These are phyloP conservation scores for Eupithecia insigniata DNA, from an alignment of 2,888 invertebrate species.

Conservation along the genomic window DNA sequence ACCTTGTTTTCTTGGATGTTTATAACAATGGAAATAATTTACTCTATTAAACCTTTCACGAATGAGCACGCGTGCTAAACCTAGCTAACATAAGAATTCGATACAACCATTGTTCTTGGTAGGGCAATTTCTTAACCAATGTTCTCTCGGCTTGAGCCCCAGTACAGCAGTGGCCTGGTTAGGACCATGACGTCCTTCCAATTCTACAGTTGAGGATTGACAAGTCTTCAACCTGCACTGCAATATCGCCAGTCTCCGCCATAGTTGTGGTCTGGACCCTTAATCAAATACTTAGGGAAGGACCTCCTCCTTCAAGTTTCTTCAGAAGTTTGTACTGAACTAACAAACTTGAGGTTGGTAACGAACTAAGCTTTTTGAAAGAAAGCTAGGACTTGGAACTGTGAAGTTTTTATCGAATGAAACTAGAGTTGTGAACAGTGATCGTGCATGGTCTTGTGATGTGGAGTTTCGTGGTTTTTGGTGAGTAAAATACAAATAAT, in stretches of 20 bases:
- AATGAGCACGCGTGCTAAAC: conserved; percentile 11
- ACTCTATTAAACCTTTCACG: neutral
- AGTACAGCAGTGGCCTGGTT: conserved; percentile 36
- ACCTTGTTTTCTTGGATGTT: too few relatives aligned
- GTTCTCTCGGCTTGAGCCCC: conserved; percentile 33
- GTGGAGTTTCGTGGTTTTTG: conserved; percentile 49
- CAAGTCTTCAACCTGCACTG: neutral
- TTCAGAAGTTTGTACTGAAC: neutral
- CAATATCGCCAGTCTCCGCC: neutral
- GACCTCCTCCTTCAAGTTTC: too few relatives aligned
- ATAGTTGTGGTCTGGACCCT: neutral
- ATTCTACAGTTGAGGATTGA: neutral
- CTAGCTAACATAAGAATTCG: conserved; percentile 33
- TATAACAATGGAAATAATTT: too few relatives aligned
- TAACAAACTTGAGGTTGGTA: neutral
- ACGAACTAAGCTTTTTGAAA: neutral
- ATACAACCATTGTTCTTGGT: conserved; percentile 41
- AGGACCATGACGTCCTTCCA: conserved; percentile 33
- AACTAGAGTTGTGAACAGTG: conserved; percentile 37
- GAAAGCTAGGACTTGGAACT: neutral
- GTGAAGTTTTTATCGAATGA: neutral
- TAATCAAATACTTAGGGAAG: neutral
- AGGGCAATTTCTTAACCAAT: conserved; percentile 44
- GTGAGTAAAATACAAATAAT: conserved; percentile 42
- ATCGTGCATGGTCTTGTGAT: conserved; percentile 51